Evolutionary conservation across 2,797 vertebrate genomes (phyloP).

Genomic region (Staurois parvus): DNA sequence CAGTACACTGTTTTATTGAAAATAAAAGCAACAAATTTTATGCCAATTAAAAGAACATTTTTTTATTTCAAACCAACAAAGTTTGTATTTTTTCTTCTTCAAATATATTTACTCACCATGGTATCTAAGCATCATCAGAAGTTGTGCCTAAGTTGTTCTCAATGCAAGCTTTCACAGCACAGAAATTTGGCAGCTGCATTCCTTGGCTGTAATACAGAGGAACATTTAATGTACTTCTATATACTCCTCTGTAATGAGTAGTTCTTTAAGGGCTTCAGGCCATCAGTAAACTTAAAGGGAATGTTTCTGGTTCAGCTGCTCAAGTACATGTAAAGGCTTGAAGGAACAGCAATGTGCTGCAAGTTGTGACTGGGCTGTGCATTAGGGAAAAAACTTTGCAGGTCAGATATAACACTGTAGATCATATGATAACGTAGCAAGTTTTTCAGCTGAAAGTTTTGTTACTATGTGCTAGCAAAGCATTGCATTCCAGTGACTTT

Average conservation of each 20-base stretch:
- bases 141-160: conserved; percentile 27
- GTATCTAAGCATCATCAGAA: conserved; percentile 58
- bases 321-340: conserved; percentile 47
- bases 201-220: conserved; percentile 56
- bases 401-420: neutral
- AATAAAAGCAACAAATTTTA: neutral
- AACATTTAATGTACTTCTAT: conserved; percentile 5
- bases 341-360: conserved; percentile 52
- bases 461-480: neutral
- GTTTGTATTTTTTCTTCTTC: conserved; percentile 8
- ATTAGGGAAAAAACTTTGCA: conserved; percentile 7
- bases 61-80: neutral
- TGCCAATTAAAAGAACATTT: too few relatives aligned
- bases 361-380: conserved; percentile 60
- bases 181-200: conserved; percentile 48
- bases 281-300: conserved; percentile 27
- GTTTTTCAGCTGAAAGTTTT: neutral
- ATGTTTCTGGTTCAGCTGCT: neutral
- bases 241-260: conserved; percentile 44
- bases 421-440: neutral
- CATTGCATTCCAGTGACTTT: neutral
- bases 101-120: conserved; percentile 40
- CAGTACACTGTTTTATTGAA: neutral
- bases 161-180: conserved; percentile 57
- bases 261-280: conserved; percentile 48